Evolutionary conservation across 2,797 vertebrate species (phyloP), one percentile per base, ranked within the genome.

Genomic region (Phataginus tricuspis): DNA sequence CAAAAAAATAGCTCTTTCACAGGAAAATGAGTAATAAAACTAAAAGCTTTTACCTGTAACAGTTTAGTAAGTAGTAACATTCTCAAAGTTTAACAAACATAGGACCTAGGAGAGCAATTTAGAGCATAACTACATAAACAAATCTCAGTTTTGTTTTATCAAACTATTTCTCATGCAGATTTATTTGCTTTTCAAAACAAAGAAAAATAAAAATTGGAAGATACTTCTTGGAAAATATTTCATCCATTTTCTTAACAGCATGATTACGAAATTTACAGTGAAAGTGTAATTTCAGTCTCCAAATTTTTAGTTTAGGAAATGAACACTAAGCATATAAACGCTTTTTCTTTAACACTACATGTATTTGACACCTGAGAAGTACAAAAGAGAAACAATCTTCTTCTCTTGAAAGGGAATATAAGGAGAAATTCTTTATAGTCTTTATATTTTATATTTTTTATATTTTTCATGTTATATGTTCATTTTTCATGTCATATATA

Each of bases 81-180:
- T 45, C n/a, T 59, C 42, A 69, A 86, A 51, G 90, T 61, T 80
- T 53, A 82, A 87, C 86, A 55, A n/a, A 91, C 42, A 16, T 61
- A 85, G 93, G 37, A 91, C 21, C n/a, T 80, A 91, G 57, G 34
- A 82, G 66, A 66, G 55, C 7, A 93, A 89, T 75, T 86, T 64
- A 55, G 34, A 94, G 12, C 15, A 14, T 63, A 78, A 49, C 29
- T 66, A 57, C 39, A 66, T 89, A 93, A 77, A 89, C 1, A 92
- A 86, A 79, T 42, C 37, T 63, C 39, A n/a, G 51, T 86, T 95
- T 94, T 55, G 25, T 79, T 82, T 92, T 45, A 90, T 18, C 25
- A 77, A 83, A 82, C 1, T 83, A 29, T 82, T 15, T 64, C 15
- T 89, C 51, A 78, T 1, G 66, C 15, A 93, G 21, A 89, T 84